These are phyloP conservation scores for Nautilus pompilius DNA, from an alignment of 1,140 invertebrate genomes.

Conservation along the genomic window DNA sequence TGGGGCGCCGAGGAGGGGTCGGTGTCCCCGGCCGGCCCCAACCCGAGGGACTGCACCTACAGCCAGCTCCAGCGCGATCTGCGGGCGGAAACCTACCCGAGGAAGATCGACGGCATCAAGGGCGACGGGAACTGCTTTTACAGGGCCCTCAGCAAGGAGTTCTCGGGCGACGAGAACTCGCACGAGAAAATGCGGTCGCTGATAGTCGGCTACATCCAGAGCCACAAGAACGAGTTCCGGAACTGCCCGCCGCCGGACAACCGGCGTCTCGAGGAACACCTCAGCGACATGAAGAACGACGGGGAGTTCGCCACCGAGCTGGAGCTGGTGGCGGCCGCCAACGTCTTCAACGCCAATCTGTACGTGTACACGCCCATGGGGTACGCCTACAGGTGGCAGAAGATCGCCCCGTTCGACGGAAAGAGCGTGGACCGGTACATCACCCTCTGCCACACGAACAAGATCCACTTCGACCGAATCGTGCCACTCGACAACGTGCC, in stretches of 20 bases:
- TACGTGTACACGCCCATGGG: slow-evolving; percentile 40
- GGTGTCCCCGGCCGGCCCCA: too few relatives aligned
- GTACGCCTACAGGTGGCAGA: slow-evolving; percentile 35
- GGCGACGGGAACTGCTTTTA: slow-evolving; percentile 53
- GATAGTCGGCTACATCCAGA: slow-evolving; percentile 37
- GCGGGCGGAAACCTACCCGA: slow-evolving; percentile 10
- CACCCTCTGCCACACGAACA: slow-evolving; percentile 42
- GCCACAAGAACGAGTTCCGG: slow-evolving; percentile 30
- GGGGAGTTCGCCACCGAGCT: slow-evolving; percentile 39
- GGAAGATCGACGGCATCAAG: slow-evolving; percentile 38
- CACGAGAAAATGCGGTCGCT: slow-evolving; percentile 37
- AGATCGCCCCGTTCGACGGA: slow-evolving; percentile 20
- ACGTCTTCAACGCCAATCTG: slow-evolving; percentile 33
- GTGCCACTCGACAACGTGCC: slow-evolving; percentile 10
- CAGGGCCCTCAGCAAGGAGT: slow-evolving; percentile 44
- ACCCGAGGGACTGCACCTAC: background rate
- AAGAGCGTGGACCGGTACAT: slow-evolving; percentile 11
- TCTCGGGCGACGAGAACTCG: slow-evolving; percentile 36
- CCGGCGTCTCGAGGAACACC: slow-evolving; percentile 13
- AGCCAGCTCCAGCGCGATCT: slow-evolving; percentile 1
- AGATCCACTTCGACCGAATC: slow-evolving; percentile 40
- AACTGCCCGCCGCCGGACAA: slow-evolving; percentile 33
- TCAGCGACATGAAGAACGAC: slow-evolving; percentile 27
- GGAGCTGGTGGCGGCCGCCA: slow-evolving; percentile 45
- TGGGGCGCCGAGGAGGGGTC: too few relatives aligned